Evolutionary conservation across 2,888 invertebrate species (phyloP), one percentile per base, ranked within the genome.

Genomic region (Dorcus hopei): DNA sequence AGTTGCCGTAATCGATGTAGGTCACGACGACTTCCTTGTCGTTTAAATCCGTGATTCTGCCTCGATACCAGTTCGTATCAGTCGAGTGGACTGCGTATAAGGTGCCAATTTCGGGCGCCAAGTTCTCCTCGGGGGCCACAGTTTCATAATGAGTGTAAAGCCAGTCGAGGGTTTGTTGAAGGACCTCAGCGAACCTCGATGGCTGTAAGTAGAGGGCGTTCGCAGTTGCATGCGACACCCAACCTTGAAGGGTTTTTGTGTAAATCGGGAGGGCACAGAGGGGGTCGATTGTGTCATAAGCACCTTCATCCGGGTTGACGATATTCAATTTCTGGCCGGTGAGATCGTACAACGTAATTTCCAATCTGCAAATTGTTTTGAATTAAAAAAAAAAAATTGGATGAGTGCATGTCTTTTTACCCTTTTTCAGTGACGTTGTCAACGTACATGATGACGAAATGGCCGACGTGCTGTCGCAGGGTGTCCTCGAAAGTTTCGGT

Each of bases 1-100:
- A 74, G 71, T 89, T 88, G 41, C 91, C 91, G 62, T 89, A 90
- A 73, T 91, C 91, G 0, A 87, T 72, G 70, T 83, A 90, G 3
- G 82, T 81, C 0, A 88, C 82, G 23, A 75, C 79, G 16, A 80
- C 81, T 14, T 77, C 78, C 0, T 75, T 74, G 11, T 82, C 82
- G 9, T 79, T 78, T 3, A 75, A n/a, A 16, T 57, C 60, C 26
- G 38, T 58, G 6, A 64, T 65, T 48, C 52, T 58, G 9, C 64
- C 69, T n/a, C 69, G 63, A 53, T 68, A 70, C 68, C 85, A 83
- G 51, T 82, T 81, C 0, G 56, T 58, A 58, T 70, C 69, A 3
- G 62, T 11, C 4, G 67, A 67, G 40, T 65, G 65, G 1, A 83
- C 87, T 0, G 84, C 89, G 70, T 89, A 90, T 0, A 87, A 60